Evolutionary conservation across 35 echinoderm and acorn worm genomes (phyloP).

Genomic region (Amphiura filiformis): DNA sequence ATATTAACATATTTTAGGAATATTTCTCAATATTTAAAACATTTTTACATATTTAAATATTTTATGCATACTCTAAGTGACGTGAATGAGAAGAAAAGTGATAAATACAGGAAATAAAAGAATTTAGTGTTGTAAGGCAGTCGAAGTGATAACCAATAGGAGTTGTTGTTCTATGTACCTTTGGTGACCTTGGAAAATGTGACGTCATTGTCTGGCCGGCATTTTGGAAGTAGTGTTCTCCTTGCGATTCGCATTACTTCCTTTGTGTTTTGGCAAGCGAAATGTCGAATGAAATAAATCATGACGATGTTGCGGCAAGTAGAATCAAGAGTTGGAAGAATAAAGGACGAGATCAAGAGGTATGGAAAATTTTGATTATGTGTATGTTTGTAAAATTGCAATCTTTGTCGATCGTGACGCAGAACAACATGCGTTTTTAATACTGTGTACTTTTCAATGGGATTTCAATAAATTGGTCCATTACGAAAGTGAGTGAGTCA

Average conservation of each 20-base stretch:
- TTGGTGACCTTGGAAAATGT: slow-evolving; percentile 14
- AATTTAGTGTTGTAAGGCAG: background rate
- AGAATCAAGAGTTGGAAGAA: slow-evolving; percentile 93
- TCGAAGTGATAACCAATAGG: slow-evolving; percentile 20
- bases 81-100: background rate
- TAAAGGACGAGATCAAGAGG: slow-evolving; percentile 94
- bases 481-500: background rate
- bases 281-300: slow-evolving; percentile 71
- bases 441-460: no score
- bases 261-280: slow-evolving; percentile 27
- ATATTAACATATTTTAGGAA: background rate
- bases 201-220: slow-evolving; percentile 70
- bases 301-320: slow-evolving; percentile 52
- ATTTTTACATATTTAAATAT: background rate
- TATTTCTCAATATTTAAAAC: background rate
- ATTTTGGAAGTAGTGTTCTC: slow-evolving; percentile 62
- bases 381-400: background rate
- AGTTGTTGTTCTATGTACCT: background rate
- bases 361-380: slow-evolving; percentile 30
- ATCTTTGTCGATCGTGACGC: background rate
- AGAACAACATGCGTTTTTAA: background rate
- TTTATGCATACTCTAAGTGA: background rate
- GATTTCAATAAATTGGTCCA: no score
- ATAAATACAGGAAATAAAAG: background rate
- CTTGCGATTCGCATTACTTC: slow-evolving; percentile 18